Conservation (phyloP, 2,113 vertebrate genomes). For the Pterocles orientalis region DNA sequence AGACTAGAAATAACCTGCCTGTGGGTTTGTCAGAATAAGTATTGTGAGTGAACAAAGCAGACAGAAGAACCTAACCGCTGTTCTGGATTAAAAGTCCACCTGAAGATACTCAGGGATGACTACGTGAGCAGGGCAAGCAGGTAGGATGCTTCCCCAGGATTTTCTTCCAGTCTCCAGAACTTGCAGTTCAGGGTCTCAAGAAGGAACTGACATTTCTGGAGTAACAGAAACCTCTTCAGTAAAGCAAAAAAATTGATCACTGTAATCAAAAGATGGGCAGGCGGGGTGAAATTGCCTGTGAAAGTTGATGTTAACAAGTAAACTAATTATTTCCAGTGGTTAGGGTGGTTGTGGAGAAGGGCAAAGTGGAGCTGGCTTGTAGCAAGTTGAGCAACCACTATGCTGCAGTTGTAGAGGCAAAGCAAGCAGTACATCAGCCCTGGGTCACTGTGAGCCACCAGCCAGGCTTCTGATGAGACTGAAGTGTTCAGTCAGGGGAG, state of each 20-base stretch:
- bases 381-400: not conserved
- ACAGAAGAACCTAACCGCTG: not conserved
- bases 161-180: not conserved
- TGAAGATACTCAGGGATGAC: not conserved
- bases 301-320: not conserved
- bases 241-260: not conserved
- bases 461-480: not conserved
- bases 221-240: not conserved
- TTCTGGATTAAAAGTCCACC: not conserved
- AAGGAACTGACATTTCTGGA: not conserved
- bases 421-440: not conserved
- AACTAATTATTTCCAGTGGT: not conserved
- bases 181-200: not conserved
- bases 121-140: not conserved
- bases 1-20: not conserved
- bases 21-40: not conserved
- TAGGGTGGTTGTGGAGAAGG: not conserved
- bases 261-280: not conserved
- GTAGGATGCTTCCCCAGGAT: not conserved
- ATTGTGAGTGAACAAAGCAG: not conserved
- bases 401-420: not conserved
- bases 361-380: not conserved
- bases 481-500: not conserved
- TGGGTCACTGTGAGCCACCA: not conserved
- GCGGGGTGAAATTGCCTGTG: not conserved